Conservation (phyloP, 2,113 vertebrate species). For the Limnothrissa miodon region DNA sequence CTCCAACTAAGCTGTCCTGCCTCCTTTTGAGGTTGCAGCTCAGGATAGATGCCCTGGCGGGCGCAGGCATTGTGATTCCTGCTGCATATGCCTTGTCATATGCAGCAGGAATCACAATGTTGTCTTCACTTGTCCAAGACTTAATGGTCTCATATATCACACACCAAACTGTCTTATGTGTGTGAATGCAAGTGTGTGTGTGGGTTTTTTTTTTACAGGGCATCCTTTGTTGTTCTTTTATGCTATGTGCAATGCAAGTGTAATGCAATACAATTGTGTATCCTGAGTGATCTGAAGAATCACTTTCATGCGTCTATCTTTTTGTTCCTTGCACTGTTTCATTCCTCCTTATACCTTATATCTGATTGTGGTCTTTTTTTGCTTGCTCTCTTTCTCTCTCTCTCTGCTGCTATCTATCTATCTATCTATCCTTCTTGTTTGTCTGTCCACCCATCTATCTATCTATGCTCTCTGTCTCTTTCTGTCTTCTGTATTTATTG, state of each 20-base stretch:
- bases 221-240: neutral
- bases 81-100: neutral
- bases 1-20: slow-evolving; percentile 11
- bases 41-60: neutral
- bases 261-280: neutral
- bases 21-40: neutral
- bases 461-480: slow-evolving; percentile 25
- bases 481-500: slow-evolving; percentile 39
- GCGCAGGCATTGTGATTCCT: neutral
- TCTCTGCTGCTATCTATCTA: neutral
- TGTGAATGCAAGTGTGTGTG: neutral
- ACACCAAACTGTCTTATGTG: neutral
- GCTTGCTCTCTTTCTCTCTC: slow-evolving; percentile 44
- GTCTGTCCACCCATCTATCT: slow-evolving; percentile 55
- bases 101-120: neutral
- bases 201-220: neutral
- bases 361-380: too few relatives aligned
- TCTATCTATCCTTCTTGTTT: slow-evolving; percentile 43
- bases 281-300: neutral
- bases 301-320: neutral
- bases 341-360: slow-evolving; percentile 38
- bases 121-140: neutral
- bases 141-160: neutral
- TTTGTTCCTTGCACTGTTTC: slow-evolving; percentile 39
- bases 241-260: too few relatives aligned